A percentile compares a stretch with the other conserved stretches of the same genome.
Evolutionary conservation across 2,888 invertebrate species (phyloP).

Genomic region (Allygus modestus): DNA sequence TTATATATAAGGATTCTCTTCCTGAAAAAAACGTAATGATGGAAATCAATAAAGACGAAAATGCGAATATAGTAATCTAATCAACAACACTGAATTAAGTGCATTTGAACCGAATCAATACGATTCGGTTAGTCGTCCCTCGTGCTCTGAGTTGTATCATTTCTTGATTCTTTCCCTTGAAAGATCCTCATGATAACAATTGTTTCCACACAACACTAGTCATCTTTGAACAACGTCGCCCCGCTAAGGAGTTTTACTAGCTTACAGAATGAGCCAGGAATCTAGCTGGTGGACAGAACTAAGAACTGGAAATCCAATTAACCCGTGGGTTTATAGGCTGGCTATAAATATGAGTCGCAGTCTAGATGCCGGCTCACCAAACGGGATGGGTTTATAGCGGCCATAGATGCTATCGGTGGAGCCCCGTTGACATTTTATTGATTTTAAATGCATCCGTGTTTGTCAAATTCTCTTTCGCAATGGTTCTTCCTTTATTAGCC

Average conservation of each 20-base stretch:
- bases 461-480: conserved; percentile 14
- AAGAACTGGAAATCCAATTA: conserved; percentile 46
- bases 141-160: no score
- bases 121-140: no score
- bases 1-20: no score
- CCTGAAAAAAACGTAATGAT: no score
- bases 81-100: no score
- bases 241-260: neutral
- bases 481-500: neutral
- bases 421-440: conserved; percentile 38
- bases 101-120: no score
- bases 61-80: no score
- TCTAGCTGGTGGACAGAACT: neutral
- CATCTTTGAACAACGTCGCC: no score
- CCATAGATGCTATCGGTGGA: conserved; percentile 27
- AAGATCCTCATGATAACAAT: no score
- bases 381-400: conserved; percentile 11
- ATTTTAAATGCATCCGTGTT: conserved; percentile 32
- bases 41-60: no score
- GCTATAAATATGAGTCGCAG: conserved; percentile 8
- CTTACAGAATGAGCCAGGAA: neutral
- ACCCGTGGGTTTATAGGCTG: conserved; percentile 11
- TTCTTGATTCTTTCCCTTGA: no score
- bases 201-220: no score
- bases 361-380: neutral